Evolutionary conservation across 1,140 invertebrate species (phyloP), one percentile per base, ranked within the genome.

Genomic region (Achatina immaculata): DNA sequence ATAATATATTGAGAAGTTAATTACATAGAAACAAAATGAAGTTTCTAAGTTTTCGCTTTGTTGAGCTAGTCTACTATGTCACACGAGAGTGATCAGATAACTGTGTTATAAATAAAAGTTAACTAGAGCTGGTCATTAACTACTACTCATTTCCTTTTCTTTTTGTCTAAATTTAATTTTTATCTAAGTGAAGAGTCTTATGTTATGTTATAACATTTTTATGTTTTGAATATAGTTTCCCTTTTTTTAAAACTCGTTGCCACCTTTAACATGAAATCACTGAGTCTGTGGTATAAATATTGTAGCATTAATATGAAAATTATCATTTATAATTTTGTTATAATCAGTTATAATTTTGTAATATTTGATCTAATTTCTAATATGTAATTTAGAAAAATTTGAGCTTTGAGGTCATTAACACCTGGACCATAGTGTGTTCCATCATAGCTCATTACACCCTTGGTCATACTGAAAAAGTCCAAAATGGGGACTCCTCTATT

Each of bases 361-460:
- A n/a, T n/a, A 55, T 34, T 62, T 28, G n/a, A 2, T 34, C 58
- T n/a, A 62, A 62, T 43, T 28, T 83, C 80, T 43, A 80, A 16
- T 1, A 84, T 36, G 45, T 82, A 82, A n/a, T 82, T 77, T 4
- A 82, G 40, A 36, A 84, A 66, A 9, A 84, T 80, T 55, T 80
- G 74, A 51, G 45, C 78, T 71, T 84, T 84, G 16, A 82, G 58
- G 36, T 55, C 42, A 38, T 84, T 84, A 19, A 82, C 74, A 11
- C 83, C 83, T 31, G 68, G 34, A 6, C 83, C 83, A 48, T 81
- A 84, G 36, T 84, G 83, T 0, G 66, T 69, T 1, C 83, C 83
- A 43, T 84, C 81, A 76, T 81, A 84, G 38, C 83, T 84, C 58
- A 81, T 81, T 34, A 74, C 66, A 2, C 76, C 79, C 14, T 81